A percentile compares a stretch with the other conserved stretches of the same genome.
These are phyloP conservation scores for Drosophila kuntzei DNA, from an alignment of 2,888 invertebrate genomes.

Conservation along the genomic window DNA sequence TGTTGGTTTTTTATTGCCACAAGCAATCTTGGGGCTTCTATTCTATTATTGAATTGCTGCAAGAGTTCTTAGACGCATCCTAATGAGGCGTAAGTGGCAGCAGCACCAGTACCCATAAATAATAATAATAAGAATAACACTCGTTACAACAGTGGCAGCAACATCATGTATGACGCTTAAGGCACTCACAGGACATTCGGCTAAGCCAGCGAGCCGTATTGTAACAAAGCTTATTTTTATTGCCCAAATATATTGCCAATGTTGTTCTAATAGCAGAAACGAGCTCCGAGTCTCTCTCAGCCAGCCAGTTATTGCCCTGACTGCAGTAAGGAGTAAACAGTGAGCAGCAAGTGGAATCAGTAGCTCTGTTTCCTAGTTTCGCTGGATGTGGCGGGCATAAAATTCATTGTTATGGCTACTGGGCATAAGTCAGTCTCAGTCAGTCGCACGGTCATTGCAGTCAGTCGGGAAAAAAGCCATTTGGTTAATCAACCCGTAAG, in stretches of 20 bases:
- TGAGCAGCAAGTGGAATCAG: not conserved
- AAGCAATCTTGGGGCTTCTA: constrained; percentile 43
- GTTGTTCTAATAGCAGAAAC: constrained; percentile 81
- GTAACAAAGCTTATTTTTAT: constrained; percentile 78
- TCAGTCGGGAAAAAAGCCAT: constrained; percentile 62
- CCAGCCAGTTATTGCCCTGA: constrained; percentile 37
- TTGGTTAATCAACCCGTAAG: constrained; percentile 75
- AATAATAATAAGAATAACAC: constrained; percentile 75
- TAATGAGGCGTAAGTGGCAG: constrained; percentile 81
- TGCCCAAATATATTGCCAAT: constrained; percentile 79
- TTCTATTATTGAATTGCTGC: constrained; percentile 69
- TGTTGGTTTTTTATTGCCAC: constrained; percentile 58
- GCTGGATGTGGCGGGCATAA: constrained; percentile 62
- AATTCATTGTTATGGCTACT: constrained; percentile 79
- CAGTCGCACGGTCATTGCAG: constrained; percentile 64
- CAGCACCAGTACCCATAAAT: constrained; percentile 59
- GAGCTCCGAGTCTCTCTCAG: constrained; percentile 43
- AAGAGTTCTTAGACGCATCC: constrained; percentile 79
- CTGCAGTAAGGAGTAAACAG: constrained; percentile 24
- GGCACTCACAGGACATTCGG: constrained; percentile 51
- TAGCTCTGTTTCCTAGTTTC: constrained; percentile 36
- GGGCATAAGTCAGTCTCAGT: constrained; percentile 76
- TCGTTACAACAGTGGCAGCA: constrained; percentile 27
- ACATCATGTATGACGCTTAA: constrained; percentile 45
- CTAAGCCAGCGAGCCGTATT: constrained; percentile 58